Conservation (phyloP, 2,888 invertebrate species). For the Terebella lapidaria region DNA sequence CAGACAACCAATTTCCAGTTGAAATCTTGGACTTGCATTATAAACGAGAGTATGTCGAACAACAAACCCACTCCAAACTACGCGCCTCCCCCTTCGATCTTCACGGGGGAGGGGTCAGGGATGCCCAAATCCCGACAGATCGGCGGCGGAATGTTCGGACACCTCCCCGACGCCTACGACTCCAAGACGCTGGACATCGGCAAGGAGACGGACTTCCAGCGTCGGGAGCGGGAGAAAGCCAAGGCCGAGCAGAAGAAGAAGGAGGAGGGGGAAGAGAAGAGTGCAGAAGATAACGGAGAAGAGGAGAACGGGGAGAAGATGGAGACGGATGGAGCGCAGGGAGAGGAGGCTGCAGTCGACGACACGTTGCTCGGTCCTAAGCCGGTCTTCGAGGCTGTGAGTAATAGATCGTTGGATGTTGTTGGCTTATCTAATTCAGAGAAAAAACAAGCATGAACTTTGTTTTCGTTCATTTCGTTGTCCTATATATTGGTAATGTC, state of each 20-base stretch:
- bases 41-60: too few relatives aligned
- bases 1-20: too few relatives aligned
- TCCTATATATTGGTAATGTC: too few relatives aligned
- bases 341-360: background rate
- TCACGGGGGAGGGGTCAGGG: constrained; percentile 4
- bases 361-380: too few relatives aligned
- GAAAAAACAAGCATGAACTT: too few relatives aligned
- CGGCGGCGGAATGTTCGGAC: constrained; percentile 11
- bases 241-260: background rate
- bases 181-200: constrained; percentile 5
- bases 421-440: too few relatives aligned
- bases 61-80: background rate
- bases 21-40: too few relatives aligned
- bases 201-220: background rate
- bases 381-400: background rate
- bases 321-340: background rate
- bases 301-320: background rate
- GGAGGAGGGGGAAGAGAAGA: constrained; percentile 1
- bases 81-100: background rate
- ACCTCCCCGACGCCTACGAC: constrained; percentile 12
- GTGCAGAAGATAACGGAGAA: constrained; percentile 3
- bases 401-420: too few relatives aligned
- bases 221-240: background rate
- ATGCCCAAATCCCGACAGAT: constrained; percentile 4
- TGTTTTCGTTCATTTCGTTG: too few relatives aligned